Evolutionary conservation across 2,113 vertebrate genomes (phyloP), one percentile per base, ranked within the genome.

Genomic region (Leptocoma aspasia): DNA sequence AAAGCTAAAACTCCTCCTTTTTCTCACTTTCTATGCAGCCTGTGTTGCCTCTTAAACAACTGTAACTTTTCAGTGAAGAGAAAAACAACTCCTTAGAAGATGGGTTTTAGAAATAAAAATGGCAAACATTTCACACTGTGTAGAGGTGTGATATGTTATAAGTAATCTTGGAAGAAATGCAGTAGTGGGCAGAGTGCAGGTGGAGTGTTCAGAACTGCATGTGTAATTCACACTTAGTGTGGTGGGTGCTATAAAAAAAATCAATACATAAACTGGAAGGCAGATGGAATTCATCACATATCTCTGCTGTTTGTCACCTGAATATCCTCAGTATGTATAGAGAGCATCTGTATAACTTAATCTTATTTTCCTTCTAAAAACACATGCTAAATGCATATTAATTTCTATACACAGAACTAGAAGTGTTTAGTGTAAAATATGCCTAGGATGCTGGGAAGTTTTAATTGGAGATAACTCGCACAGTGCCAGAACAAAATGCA

Each of bases 131-230:
- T 97, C 89, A 65, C 91, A 79, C 83, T 76, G 20, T 78, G 41
- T 33, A 84, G 83, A 94, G 73, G 86, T 95, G 95, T 85, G 86
- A 95, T 63, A 89, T 84, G 65, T 92, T 95, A 27, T 52, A 86
- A 94, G 89, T 68, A 75, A 91, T 96, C 73, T 78, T 94, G 83
- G 70, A 96, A 92, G 65, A 95, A 94, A 85, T 52, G 26, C 28
- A 84, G 49, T 50, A 82, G 96, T 96, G 89, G 89, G 94, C 77
- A 95, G 92, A 92, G 72, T 87, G 87, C 90, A 96, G 87, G 92
- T 95, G 95, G 84, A 94, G 41, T 89, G 80, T 95, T 94, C 83
- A 60, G 77, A 95, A 28, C 77, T 82, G 69, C 57, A 57, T 86
- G 56, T 94, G 44, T 92, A 91, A 95, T 95, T 96, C 84, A 84